Base-by-base conservation (phyloP, 64 coral and sea anemone genomes). In the Stichodactyla helianthus region DNA sequence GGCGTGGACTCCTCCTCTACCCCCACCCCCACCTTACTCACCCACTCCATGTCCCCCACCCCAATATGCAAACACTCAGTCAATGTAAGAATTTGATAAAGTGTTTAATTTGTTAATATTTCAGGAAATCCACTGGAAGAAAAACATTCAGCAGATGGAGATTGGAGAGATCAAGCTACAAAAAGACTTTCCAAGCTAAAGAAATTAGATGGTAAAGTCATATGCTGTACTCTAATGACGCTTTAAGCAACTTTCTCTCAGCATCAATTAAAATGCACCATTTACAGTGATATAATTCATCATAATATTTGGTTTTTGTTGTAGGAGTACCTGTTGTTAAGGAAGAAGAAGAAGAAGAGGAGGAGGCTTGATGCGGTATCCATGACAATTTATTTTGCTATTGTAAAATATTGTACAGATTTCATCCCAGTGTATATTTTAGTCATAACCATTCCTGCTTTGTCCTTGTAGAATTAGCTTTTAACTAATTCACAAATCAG, bases 111-210 rank as follows among this genome's bases (percentile, higher is more conserved):
- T 82, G 13, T 22, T 27, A 27, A 71, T 11, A 28, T 27, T 74
- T 74, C 25, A 98, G 97, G 97, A 53, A 99, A 99, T 25, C 97
- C 97, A 53, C 90, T 99, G 50, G 97, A 99, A 85, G 97, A 99
- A 61, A 99, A 92, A 71, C 93, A 99, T 44, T 65, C 90, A 1
- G 19, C 26, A 19, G 93, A 95, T 0, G 97, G 97, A 16, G 88
- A 92, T 79, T 99, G 97, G 97, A 89, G 97, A 60, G 93, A 92
- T 0, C 58, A 93, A 71, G 97, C 93, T 2, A 93, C 54, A 4
- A 90, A 61, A 54, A 90, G 97, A 83, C 64, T 99, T 4, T 85
- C 93, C 55, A 88, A 89, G 58, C 82, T 98, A 0, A 92, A 88
- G 70, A 98, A 98, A 85, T 78, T 98, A 51, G 96, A 98, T 95